phyloP scores from a whole-genome alignment of 2,888 invertebrate genomes.

The Ophion ellenae region DNA sequence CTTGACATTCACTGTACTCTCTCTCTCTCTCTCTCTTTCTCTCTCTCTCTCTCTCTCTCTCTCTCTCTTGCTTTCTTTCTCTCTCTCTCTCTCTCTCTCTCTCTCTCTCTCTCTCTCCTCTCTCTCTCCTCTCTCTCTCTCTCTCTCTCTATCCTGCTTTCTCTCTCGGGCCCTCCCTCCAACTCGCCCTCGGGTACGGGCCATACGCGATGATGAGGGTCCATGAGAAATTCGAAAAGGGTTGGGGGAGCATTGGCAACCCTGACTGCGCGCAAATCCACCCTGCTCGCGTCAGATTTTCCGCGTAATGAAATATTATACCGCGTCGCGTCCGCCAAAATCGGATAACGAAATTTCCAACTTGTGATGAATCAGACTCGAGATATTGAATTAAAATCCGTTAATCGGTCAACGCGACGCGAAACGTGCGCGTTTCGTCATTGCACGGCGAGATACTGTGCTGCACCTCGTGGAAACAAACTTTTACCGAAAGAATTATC shows the following conservation, averaged over 20 bases:
- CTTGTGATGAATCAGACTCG: constrained; percentile 42
- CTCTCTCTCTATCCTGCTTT: constrained; percentile 17
- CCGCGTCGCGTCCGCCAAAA: constrained; percentile 27
- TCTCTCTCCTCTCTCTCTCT: not conserved
- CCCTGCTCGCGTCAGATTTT: constrained; percentile 48
- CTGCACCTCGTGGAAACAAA: too few species aligned
- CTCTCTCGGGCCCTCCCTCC: constrained; percentile 11
- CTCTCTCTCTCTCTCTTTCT: not conserved
- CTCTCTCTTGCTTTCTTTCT: not conserved
- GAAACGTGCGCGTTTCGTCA: too few species aligned
- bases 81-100: constrained; percentile 27
- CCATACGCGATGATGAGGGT: constrained; percentile 27
- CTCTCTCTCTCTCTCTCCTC: constrained; percentile 1
- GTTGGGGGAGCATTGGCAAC: not conserved
- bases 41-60: not conserved
- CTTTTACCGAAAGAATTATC: too few species aligned
- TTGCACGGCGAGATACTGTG: too few species aligned
- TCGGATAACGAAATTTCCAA: constrained; percentile 56
- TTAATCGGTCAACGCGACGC: too few species aligned
- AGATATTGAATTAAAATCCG: constrained; percentile 45
- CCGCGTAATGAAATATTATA: constrained; percentile 51
- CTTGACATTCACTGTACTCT: constrained; percentile 34
- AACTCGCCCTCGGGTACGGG: not conserved
- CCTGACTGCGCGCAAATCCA: not conserved
- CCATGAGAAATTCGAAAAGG: constrained; percentile 51